A percentile compares a stretch with the other conserved stretches of the same genome.
These are phyloP conservation scores for Stigmatopora nigra DNA, from an alignment of 2,113 vertebrate genomes.

Conservation along the genomic window DNA sequence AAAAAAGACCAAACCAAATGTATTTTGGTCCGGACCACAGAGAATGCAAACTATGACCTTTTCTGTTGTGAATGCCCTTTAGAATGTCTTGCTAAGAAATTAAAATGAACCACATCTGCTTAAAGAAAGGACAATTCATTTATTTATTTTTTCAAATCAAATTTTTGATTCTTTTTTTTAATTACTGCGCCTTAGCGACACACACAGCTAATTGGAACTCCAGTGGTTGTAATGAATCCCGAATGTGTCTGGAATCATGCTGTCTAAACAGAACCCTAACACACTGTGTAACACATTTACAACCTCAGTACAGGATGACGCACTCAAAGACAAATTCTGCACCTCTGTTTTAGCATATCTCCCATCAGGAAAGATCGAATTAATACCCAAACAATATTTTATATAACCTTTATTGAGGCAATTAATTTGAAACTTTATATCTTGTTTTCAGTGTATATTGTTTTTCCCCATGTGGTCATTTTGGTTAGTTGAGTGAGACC, in stretches of 20 bases:
- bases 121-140: not conserved
- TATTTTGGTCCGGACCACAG: no score
- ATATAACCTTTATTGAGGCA: conserved; percentile 29
- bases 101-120: not conserved
- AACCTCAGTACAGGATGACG: conserved; percentile 15
- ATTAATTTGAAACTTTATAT: conserved; percentile 55
- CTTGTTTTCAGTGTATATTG: conserved; percentile 50
- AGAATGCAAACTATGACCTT: no score
- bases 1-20: no score
- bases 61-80: not conserved
- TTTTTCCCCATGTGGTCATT: conserved; percentile 39
- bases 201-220: conserved; percentile 25
- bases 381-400: conserved; percentile 9
- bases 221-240: conserved; percentile 15
- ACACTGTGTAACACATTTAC: conserved; percentile 50
- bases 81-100: not conserved
- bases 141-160: not conserved
- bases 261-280: conserved; percentile 27
- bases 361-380: conserved; percentile 17
- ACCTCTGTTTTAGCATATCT: conserved; percentile 30
- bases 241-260: conserved; percentile 13
- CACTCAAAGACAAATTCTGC: conserved; percentile 37
- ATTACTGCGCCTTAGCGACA: conserved; percentile 12
- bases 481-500: conserved; percentile 32
- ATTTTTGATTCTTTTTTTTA: not conserved